Base-by-base conservation (phyloP, 1,140 invertebrate genomes). In the Drosophila bifasciata region DNA sequence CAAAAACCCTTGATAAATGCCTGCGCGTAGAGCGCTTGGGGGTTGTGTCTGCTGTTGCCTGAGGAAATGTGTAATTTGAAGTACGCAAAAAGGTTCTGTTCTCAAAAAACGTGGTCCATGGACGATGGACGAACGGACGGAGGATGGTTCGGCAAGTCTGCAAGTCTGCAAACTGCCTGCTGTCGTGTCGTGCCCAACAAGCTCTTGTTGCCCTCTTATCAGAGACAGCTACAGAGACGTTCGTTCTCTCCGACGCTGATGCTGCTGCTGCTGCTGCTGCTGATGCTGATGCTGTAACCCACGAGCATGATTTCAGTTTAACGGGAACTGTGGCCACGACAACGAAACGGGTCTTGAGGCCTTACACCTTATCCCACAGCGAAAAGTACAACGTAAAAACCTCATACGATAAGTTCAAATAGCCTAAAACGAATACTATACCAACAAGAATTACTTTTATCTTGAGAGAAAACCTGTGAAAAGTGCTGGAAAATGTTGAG, bases 1-100 rank as follows among this genome's bases (percentile, higher is more conserved):
- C 17, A 73, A 83, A 52, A 60, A 71, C 71, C 76, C 80, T 84
- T 74, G 77, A 86, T 77, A 68, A 86, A 77, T 83, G 74, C 74
- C 68, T 77, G 36, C 49, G 63, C 78, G 67, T 72, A 72, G 21
- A 43, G 21, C 17, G 46, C 44, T 78, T 78, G 56, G 53, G 79
- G 72, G 63, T 74, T 78, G 59, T 40, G 45, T 39, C 48, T 41
- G n/a, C 15, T 16, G 6, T 8, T 21, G 69, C 40, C 44, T 19
- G 25, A 46, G 11, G 36, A 84, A 68, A 64, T 79, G 64, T 80
- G 69, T 85, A 86, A 85, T 85, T 85, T 85, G 68, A 85, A 67
- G 80, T 86, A 64, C 67, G 52, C 32, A 36, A 32, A 73, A 59
- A 80, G 59, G 67, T 80, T 76, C 66, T 69, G 67, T 80, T 76